Conservation (phyloP, 1,140 invertebrate genomes). For the Sycophila sp. region DNA sequence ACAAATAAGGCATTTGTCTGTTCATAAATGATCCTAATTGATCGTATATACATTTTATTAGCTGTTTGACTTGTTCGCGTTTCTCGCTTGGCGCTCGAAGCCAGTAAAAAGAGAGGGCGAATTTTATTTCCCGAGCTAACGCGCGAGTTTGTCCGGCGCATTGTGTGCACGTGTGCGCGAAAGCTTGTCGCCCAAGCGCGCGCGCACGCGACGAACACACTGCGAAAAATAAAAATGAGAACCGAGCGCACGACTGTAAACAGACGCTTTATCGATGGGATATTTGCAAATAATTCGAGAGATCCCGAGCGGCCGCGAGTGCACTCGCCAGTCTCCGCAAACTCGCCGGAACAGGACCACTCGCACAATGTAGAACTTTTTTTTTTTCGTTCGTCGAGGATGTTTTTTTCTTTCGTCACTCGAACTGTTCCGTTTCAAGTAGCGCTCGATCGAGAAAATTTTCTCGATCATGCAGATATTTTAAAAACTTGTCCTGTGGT, state of each 20-base stretch:
- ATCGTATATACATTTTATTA: slow-evolving; percentile 1
- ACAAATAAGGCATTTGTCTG: background rate
- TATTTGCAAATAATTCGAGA: slow-evolving; percentile 27
- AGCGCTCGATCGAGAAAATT: no score
- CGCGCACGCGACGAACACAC: background rate
- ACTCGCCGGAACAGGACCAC: background rate
- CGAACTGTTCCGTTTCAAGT: no score
- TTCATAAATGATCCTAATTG: slow-evolving; percentile 10
- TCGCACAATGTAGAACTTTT: background rate
- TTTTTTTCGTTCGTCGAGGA: background rate
- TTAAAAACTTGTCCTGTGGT: no score
- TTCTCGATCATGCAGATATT: no score
- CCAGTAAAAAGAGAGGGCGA: background rate
- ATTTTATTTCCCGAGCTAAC: slow-evolving; percentile 18
- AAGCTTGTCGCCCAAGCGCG: no score
- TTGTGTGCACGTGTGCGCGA: background rate
- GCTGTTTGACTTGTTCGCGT: background rate
- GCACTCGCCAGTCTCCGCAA: background rate
- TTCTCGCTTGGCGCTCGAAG: background rate
- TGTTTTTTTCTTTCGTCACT: background rate
- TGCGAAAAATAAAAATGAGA: slow-evolving; percentile 26
- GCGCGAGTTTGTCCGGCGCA: background rate
- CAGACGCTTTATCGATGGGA: slow-evolving; percentile 32
- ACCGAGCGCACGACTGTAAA: slow-evolving; percentile 25
- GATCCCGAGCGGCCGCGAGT: slow-evolving; percentile 2